Evolutionary conservation across 2,888 invertebrate species (phyloP), one percentile per base, ranked within the genome.

Genomic region (Enchytraeus crypticus): DNA sequence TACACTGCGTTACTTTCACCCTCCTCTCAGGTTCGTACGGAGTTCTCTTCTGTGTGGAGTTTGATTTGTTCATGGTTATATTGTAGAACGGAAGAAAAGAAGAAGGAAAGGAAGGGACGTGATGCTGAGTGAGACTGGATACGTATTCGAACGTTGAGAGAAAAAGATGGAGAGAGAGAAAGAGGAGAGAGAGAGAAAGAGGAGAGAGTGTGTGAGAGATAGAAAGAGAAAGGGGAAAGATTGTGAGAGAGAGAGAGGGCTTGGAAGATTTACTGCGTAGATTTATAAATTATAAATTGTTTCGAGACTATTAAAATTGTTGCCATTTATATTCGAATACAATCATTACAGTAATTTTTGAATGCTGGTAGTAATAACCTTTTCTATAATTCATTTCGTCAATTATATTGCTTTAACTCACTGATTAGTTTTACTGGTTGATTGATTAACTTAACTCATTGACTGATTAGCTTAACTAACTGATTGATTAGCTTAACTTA

Each of bases 1-100:
- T 93, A 62, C 95, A 89, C 77, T 95, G 93, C 57, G 88, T 96
- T 70, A 95, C 93, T 2, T 96, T 96, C 77, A 92, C 92, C 23
- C 84, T 95, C 69, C 81, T 93, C 72, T 64, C 62, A 53, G 60
- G 60, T 60, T 5, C n/a, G n/a, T n/a, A n/a, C n/a, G n/a, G n/a
- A n/a, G n/a, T n/a, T n/a, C 8, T 8, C 11, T 14, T 14, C 5
- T 49, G n/a, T 14, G n/a, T 14, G n/a, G 8, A 49, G 8, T 49
- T 11, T 11, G 11, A 49, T 43, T 26, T 33, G 18, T n/a, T 8
- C 47, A 8, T 46, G 45, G 47, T 14, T 47, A 55, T 8, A 47
- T 55, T 8, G 5, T 14, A 14, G 18, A 14, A 5, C 18, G n/a
- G n/a, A n/a, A n/a, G 21, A 29, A n/a, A n/a, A n/a, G n/a, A n/a